These are phyloP conservation scores for Echinarachnius parma DNA, from an alignment of 53 echinoderm and acorn worm genomes.

Conservation along the genomic window DNA sequence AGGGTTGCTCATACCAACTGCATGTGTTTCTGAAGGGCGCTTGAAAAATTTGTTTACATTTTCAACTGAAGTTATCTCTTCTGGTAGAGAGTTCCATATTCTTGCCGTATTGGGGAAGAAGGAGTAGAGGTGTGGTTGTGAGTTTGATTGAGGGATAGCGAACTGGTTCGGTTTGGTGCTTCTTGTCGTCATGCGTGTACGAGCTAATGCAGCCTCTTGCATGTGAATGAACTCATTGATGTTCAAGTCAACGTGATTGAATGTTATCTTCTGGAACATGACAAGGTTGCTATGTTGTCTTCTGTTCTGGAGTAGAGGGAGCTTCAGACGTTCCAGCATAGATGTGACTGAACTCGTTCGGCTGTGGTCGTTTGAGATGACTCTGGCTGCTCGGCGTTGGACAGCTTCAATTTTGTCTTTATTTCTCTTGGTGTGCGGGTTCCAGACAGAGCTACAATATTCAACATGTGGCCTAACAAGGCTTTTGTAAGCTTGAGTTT, in stretches of 20 bases:
- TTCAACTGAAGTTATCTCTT: not conserved
- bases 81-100: not conserved
- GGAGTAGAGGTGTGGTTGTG: constrained; percentile 1
- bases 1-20: no score
- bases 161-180: constrained; percentile 6
- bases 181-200: constrained; percentile 11
- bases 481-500: constrained; percentile 43
- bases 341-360: constrained; percentile 42
- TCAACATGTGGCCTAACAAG: constrained; percentile 24
- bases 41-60: no score
- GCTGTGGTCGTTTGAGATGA: constrained; percentile 24
- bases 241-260: constrained; percentile 14
- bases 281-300: constrained; percentile 7
- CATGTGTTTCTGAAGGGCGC: no score
- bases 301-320: constrained; percentile 10
- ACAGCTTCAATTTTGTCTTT: constrained; percentile 24
- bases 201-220: not conserved
- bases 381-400: constrained; percentile 36
- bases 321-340: no score
- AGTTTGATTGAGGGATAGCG: not conserved
- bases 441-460: constrained; percentile 28
- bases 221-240: constrained; percentile 6
- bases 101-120: constrained; percentile 6
- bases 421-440: constrained; percentile 25
- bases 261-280: constrained; percentile 12